These are phyloP conservation scores for Propithecus coquereli DNA, from an alignment of 2,113 vertebrate species.

Conservation along the genomic window DNA sequence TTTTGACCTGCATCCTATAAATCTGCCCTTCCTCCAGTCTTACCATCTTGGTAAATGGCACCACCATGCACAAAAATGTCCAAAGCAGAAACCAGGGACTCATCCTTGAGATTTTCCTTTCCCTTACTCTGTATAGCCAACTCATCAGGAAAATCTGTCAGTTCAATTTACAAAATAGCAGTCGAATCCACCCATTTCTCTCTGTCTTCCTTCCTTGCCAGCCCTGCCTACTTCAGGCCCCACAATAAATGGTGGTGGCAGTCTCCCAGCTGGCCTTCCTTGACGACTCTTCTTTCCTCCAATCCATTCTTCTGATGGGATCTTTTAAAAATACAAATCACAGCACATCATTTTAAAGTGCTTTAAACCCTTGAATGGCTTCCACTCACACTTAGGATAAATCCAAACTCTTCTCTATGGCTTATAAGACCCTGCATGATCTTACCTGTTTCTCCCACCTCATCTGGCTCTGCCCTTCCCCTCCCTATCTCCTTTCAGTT, in stretches of 20 bases:
- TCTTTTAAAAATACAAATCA: neutral
- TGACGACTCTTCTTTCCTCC: neutral
- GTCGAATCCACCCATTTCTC: neutral
- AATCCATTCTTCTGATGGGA: neutral
- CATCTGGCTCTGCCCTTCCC: neutral
- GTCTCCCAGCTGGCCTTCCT: neutral
- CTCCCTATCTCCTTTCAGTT: neutral
- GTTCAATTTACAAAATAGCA: neutral
- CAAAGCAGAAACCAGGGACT: neutral
- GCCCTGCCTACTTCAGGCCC: neutral
- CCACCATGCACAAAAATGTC: neutral
- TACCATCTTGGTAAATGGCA: neutral
- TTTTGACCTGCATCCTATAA: neutral
- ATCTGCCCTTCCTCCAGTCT: neutral
- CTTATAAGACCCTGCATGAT: neutral
- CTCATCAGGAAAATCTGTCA: neutral
- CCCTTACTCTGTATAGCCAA: neutral
- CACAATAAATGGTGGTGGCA: neutral
- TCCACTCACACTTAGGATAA: neutral
- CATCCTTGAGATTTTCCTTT: neutral
- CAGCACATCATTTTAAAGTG: neutral
- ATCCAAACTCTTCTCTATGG: neutral
- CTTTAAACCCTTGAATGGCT: neutral
- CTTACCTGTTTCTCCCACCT: neutral
- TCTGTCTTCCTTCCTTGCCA: neutral